Evolutionary conservation across 2,888 invertebrate genomes (phyloP).

Genomic region (Parnassius orleans): DNA sequence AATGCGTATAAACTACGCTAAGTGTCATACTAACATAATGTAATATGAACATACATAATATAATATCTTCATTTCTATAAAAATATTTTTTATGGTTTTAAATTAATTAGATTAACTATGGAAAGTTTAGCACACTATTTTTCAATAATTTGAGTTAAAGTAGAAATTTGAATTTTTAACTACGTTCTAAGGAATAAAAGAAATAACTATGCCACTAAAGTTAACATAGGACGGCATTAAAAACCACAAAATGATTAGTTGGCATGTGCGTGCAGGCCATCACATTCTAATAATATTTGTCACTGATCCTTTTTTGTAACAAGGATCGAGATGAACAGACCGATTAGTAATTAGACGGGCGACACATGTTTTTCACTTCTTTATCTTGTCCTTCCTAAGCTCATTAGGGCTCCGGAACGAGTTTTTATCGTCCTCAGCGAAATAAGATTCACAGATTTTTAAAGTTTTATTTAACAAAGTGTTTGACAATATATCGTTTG

Average conservation of each 20-base stretch:
- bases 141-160: too few relatives aligned
- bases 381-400: slow-evolving; percentile 64
- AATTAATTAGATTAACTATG: too few relatives aligned
- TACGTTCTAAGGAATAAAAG: too few relatives aligned
- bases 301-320: slow-evolving; percentile 65
- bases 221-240: background rate
- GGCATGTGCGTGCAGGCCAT: slow-evolving; percentile 58
- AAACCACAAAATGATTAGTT: slow-evolving; percentile 8
- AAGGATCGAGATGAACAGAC: slow-evolving; percentile 59
- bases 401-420: slow-evolving; percentile 54
- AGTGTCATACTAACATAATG: too few relatives aligned
- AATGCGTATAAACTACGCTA: too few relatives aligned
- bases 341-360: slow-evolving; percentile 77
- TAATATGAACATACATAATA: too few relatives aligned
- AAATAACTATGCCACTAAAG: too few relatives aligned
- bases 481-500: background rate
- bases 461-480: slow-evolving; percentile 24
- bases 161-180: too few relatives aligned
- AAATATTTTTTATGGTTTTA: too few relatives aligned
- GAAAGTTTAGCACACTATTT: too few relatives aligned
- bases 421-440: slow-evolving; percentile 50
- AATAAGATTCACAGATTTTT: slow-evolving; percentile 35
- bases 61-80: too few relatives aligned
- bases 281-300: slow-evolving; percentile 66
- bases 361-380: slow-evolving; percentile 73